Percentiles rank a stretch among this genome's conserved stretches.
Evolutionary conservation across 2,888 invertebrate genomes (phyloP).

Genomic region (Ormia ochracea): DNA sequence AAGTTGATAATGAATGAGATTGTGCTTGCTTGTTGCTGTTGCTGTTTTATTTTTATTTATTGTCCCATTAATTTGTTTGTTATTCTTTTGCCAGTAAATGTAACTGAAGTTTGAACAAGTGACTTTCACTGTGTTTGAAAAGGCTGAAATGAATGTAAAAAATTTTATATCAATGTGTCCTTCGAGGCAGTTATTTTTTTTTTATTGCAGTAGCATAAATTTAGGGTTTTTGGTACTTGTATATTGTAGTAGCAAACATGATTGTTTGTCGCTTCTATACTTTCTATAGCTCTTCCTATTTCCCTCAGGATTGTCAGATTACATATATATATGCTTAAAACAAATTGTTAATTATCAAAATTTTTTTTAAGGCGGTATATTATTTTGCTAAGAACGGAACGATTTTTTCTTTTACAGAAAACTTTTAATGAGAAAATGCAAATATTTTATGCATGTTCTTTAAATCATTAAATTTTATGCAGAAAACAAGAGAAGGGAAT

Average conservation of each 20-base stretch:
- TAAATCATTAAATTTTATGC: too few species aligned
- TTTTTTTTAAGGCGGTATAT: neutral
- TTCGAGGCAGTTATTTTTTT: slow-evolving; percentile 1
- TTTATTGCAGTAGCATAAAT: slow-evolving; percentile 9
- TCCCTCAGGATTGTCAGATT: neutral
- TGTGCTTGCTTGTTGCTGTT: neutral
- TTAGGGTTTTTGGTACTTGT: neutral
- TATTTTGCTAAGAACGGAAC: neutral
- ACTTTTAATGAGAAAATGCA: too few species aligned
- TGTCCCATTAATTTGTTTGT: slow-evolving; percentile 38
- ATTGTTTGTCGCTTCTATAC: neutral
- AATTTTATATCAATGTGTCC: neutral
- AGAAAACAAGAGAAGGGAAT: too few species aligned
- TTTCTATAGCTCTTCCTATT: neutral
- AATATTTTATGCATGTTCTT: too few species aligned
- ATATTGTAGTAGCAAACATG: neutral
- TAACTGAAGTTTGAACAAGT: slow-evolving; percentile 20
- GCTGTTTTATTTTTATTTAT: slow-evolving; percentile 27
- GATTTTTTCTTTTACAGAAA: too few species aligned
- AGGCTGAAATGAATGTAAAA: slow-evolving; percentile 5
- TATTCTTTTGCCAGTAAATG: slow-evolving; percentile 2
- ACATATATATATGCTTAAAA: neutral
- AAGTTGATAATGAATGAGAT: slow-evolving; percentile 37
- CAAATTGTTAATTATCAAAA: neutral
- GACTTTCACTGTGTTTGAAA: slow-evolving; percentile 15